These are phyloP conservation scores for Polydrusus pterygomalis DNA, from an alignment of 2,888 invertebrate genomes.

Conservation along the genomic window DNA sequence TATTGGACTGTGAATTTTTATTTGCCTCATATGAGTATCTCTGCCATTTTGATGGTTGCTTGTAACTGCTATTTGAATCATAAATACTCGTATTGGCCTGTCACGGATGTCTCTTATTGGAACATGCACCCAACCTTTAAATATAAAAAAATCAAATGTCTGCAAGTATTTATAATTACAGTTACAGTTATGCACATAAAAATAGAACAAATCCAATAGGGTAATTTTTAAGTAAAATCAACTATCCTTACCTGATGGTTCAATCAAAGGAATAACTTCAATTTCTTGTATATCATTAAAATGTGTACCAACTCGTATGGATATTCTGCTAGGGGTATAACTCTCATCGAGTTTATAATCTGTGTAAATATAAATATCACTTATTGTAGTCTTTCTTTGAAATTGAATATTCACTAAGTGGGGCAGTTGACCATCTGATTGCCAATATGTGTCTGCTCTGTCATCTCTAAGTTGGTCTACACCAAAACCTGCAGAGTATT, in stretches of 20 bases:
- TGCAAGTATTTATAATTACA: too few species aligned
- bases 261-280: slow-evolving; percentile 93
- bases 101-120: slow-evolving; percentile 92
- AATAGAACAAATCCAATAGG: too few species aligned
- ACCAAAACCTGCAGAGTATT: slow-evolving; percentile 86
- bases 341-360: slow-evolving; percentile 99
- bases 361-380: slow-evolving; percentile 96
- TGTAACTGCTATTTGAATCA: slow-evolving; percentile 96
- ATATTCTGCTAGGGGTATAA: slow-evolving; percentile 97
- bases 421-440: slow-evolving; percentile 98
- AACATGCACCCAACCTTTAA: slow-evolving; percentile 94
- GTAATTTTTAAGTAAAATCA: not conserved
- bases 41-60: slow-evolving; percentile 99
- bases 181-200: too few species aligned
- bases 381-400: slow-evolving; percentile 93
- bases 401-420: slow-evolving; percentile 98
- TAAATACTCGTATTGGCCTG: slow-evolving; percentile 93
- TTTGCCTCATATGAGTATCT: slow-evolving; percentile 98
- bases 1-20: slow-evolving; percentile 94
- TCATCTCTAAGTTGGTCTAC: slow-evolving; percentile 97
- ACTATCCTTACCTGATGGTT: slow-evolving; percentile 82
- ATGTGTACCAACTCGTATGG: slow-evolving; percentile 94
- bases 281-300: slow-evolving; percentile 97
- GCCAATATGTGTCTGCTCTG: slow-evolving; percentile 98
- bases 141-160: not conserved